These are phyloP conservation scores for Gymnosoma rotundatum DNA, from an alignment of 2,888 invertebrate genomes.

Conservation along the genomic window DNA sequence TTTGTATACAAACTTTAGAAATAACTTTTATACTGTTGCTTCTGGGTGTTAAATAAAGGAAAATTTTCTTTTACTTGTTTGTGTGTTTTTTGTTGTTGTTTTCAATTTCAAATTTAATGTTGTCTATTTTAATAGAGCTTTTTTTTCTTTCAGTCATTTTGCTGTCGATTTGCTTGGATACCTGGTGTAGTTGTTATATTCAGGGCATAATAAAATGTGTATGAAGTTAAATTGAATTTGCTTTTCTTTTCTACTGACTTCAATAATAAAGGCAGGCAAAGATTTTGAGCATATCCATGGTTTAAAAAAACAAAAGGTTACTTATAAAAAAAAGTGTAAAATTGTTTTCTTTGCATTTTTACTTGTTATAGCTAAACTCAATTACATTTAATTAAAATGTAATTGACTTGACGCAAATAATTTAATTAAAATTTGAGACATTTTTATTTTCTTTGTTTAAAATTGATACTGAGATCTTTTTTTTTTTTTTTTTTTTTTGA, in stretches of 20 bases:
- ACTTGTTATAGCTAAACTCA: conserved; percentile 36
- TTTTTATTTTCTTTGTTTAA: conserved; percentile 8
- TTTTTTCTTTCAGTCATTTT: conserved; percentile 7
- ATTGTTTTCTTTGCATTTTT: conserved; percentile 11
- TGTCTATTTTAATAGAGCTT: conserved; percentile 13
- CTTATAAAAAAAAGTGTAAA: too few relatives aligned
- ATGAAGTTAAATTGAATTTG: conserved; percentile 60
- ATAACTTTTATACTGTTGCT: conserved; percentile 47
- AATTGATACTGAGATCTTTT: not conserved
- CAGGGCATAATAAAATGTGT: conserved; percentile 70
- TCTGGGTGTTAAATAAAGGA: conserved; percentile 40
- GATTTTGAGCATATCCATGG: too few relatives aligned
- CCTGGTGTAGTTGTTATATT: conserved; percentile 55
- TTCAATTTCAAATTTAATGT: conserved; percentile 2
- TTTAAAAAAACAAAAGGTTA: too few relatives aligned
- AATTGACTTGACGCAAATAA: conserved; percentile 59
- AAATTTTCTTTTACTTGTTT: conserved; percentile 37
- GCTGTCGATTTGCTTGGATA: conserved; percentile 2
- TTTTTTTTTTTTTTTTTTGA: not conserved
- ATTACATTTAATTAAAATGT: conserved; percentile 64
- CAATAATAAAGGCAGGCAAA: not conserved
- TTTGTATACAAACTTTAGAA: not conserved
- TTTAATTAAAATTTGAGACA: conserved; percentile 60
- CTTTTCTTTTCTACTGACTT: conserved; percentile 40
- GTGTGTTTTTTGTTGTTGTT: conserved; percentile 7